Evolutionary conservation across 2,888 invertebrate species (phyloP).

Genomic region (Bombylius major): DNA sequence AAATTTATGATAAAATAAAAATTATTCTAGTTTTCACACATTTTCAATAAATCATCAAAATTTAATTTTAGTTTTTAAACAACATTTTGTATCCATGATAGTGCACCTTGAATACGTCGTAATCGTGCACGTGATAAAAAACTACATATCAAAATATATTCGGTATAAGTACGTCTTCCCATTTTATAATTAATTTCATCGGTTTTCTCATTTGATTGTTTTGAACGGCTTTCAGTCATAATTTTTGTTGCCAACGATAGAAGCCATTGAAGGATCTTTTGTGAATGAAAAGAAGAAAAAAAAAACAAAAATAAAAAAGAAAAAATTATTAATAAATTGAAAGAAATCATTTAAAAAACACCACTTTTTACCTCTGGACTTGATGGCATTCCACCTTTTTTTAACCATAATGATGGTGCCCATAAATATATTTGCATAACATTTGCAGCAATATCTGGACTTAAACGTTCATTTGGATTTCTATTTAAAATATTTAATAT

Average conservation of each 20-base stretch:
- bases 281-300: too few relatives aligned
- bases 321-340: neutral
- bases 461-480: conserved; percentile 48
- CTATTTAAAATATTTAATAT: conserved; percentile 49
- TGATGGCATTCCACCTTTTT: conserved; percentile 41
- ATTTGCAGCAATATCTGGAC: conserved; percentile 59
- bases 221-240: conserved; percentile 47
- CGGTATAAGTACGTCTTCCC: conserved; percentile 53
- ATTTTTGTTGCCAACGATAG: conserved; percentile 61
- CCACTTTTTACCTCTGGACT: conserved; percentile 43
- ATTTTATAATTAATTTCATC: conserved; percentile 17
- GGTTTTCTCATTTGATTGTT: conserved; percentile 1
- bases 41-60: neutral
- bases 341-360: too few relatives aligned
- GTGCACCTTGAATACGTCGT: conserved; percentile 45
- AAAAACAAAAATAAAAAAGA: too few relatives aligned
- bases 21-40: too few relatives aligned
- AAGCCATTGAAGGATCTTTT: conserved; percentile 59
- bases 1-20: too few relatives aligned
- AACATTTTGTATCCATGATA: conserved; percentile 48
- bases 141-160: conserved; percentile 57
- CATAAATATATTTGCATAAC: conserved; percentile 60
- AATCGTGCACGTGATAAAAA: conserved; percentile 53
- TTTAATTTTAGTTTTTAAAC: conserved; percentile 12
- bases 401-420: conserved; percentile 60